These are phyloP conservation scores for Sebastes cheni DNA, from an alignment of 2,797 vertebrate genomes.

Conservation along the genomic window DNA sequence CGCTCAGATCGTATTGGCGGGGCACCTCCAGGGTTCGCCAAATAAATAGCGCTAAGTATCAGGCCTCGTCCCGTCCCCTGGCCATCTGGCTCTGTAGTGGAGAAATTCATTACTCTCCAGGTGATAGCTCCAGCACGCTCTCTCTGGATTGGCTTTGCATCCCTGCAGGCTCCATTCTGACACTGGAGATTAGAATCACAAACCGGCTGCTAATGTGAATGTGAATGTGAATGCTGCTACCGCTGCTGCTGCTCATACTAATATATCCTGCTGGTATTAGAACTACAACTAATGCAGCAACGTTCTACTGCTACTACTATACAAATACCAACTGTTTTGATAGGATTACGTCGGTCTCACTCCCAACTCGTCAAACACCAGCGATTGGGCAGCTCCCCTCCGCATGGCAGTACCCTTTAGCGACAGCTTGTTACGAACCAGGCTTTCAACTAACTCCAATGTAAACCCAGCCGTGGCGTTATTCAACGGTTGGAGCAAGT, in stretches of 20 bases:
- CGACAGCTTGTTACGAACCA: no score
- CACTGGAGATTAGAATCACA: constrained; percentile 63
- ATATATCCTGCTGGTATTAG: neutral
- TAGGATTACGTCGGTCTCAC: neutral
- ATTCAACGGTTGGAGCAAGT: no score
- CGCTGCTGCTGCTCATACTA: constrained; percentile 31
- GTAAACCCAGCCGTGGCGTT: no score
- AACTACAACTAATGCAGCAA: neutral
- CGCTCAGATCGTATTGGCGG: constrained; percentile 8
- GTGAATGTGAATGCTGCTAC: constrained; percentile 10
- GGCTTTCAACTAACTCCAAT: no score
- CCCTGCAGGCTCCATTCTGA: constrained; percentile 60
- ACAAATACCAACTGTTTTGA: neutral
- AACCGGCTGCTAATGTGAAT: constrained; percentile 52
- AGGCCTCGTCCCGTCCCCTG: constrained; percentile 41
- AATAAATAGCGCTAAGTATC: constrained; percentile 61
- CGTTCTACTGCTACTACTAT: neutral
- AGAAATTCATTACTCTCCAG: constrained; percentile 71
- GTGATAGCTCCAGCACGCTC: constrained; percentile 52
- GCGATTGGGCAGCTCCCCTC: no score
- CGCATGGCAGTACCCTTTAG: no score
- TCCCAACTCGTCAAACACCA: no score
- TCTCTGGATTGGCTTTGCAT: constrained; percentile 49
- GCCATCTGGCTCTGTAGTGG: constrained; percentile 59
- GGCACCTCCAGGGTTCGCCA: constrained; percentile 35